A percentile compares a stretch with the other conserved stretches of the same genome.
phyloP scores from a whole-genome alignment of 2,888 invertebrate genomes.

The Dryobota labecula region DNA sequence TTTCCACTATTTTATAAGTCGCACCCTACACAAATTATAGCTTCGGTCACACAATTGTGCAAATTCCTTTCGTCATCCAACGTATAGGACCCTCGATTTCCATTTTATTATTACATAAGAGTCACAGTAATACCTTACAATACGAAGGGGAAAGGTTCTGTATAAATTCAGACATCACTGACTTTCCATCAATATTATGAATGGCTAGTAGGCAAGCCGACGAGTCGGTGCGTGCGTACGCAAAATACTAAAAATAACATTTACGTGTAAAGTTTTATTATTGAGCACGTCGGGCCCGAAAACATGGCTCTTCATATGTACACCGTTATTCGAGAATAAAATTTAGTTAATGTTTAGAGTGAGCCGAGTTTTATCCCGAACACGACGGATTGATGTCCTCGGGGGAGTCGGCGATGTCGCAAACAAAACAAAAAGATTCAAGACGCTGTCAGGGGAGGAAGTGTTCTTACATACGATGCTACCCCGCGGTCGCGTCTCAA shows the following conservation, averaged over 20 bases:
- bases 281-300: conserved; percentile 31
- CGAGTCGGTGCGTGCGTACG: conserved; percentile 15
- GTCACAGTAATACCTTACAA: conserved; percentile 21
- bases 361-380: conserved; percentile 71
- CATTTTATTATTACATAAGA: conserved; percentile 47
- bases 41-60: conserved; percentile 38
- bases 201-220: conserved; percentile 40
- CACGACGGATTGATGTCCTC: conserved; percentile 72
- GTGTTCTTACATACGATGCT: conserved; percentile 64
- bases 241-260: conserved; percentile 54
- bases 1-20: conserved; percentile 28
- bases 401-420: conserved; percentile 66
- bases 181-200: conserved; percentile 57
- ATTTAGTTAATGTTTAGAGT: conserved; percentile 71
- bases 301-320: conserved; percentile 52
- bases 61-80: conserved; percentile 39
- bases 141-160: conserved; percentile 33
- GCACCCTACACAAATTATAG: conserved; percentile 16
- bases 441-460: conserved; percentile 70
- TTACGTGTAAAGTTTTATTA: conserved; percentile 43
- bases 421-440: conserved; percentile 77
- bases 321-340: conserved; percentile 58
- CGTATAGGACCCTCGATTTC: conserved; percentile 41
- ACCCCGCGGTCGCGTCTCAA: conserved; percentile 29
- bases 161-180: conserved; percentile 50